phyloP scores from a whole-genome alignment of 2,797 vertebrate genomes.

The Etheostoma nigrum region DNA sequence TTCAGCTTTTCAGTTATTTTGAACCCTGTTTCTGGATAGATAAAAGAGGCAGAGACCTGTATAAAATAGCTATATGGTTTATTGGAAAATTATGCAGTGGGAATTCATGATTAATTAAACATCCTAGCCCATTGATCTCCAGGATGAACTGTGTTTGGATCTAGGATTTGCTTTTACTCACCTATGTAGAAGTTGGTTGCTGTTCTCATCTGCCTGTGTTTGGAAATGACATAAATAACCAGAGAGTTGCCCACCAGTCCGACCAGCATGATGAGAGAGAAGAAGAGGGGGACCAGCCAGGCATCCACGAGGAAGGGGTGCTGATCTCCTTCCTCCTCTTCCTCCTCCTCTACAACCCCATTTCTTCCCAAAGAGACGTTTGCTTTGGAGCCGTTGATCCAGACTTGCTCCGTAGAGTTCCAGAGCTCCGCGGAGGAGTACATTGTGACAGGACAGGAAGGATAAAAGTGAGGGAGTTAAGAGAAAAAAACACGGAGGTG shows the following conservation, averaged over 20 bases:
- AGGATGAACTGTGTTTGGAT: background rate
- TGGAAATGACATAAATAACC: constrained; percentile 90
- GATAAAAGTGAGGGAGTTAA: constrained; percentile 1
- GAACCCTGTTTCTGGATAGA: constrained; percentile 4
- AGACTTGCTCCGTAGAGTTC: constrained; percentile 77
- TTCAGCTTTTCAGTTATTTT: constrained; percentile 4
- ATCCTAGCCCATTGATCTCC: background rate
- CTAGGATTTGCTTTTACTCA: constrained; percentile 67
- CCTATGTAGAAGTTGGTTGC: constrained; percentile 93
- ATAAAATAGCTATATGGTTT: constrained; percentile 5
- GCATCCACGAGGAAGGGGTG: constrained; percentile 90
- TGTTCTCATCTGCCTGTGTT: constrained; percentile 90
- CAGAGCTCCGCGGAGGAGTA: constrained; percentile 67
- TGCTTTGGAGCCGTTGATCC: constrained; percentile 73
- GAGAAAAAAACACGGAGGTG: background rate
- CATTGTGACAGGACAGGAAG: constrained; percentile 49
- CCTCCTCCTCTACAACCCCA: background rate
- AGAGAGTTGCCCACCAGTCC: constrained; percentile 89
- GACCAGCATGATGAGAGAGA: constrained; percentile 90
- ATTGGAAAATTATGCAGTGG: constrained; percentile 8
- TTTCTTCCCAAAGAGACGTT: constrained; percentile 76
- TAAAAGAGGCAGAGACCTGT: constrained; percentile 25
- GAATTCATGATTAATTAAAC: background rate
- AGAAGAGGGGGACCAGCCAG: constrained; percentile 91
- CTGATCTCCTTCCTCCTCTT: constrained; percentile 60